Percentiles rank a stretch among this genome's conserved stretches.
These are phyloP conservation scores for Desoria tigrina DNA, from an alignment of 2,888 invertebrate genomes.

Conservation along the genomic window DNA sequence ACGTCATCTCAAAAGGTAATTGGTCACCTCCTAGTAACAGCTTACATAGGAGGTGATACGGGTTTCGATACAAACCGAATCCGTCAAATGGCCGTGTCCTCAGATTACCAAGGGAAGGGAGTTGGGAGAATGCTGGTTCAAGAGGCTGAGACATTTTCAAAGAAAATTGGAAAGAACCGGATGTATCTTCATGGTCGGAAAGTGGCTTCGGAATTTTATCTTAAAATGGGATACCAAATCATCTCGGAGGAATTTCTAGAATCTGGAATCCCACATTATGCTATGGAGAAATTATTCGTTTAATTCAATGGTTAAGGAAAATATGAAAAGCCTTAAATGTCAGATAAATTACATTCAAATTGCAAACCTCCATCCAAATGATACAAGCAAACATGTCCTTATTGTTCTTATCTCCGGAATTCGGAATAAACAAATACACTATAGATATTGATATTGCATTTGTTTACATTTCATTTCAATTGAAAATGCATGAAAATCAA, in stretches of 20 bases:
- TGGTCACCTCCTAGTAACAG: no score
- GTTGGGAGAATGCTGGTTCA: slow-evolving; percentile 25
- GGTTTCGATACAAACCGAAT: not conserved
- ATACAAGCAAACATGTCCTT: no score
- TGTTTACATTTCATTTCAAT: no score
- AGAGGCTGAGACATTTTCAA: slow-evolving; percentile 23
- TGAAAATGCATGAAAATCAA: no score
- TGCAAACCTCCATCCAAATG: not conserved
- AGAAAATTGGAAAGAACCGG: slow-evolving; percentile 21
- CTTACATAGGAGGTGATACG: no score
- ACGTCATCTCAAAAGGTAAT: not conserved
- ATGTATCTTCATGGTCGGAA: slow-evolving; percentile 30
- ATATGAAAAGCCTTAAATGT: not conserved
- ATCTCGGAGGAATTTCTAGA: slow-evolving; percentile 29
- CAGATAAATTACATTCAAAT: not conserved
- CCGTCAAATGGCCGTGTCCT: slow-evolving; percentile 39
- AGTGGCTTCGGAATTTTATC: slow-evolving; percentile 30
- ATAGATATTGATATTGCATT: no score
- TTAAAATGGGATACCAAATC: slow-evolving; percentile 20
- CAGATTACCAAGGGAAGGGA: slow-evolving; percentile 31
- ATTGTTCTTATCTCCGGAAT: no score
- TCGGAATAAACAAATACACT: no score
- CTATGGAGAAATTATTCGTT: slow-evolving; percentile 30
- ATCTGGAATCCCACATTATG: slow-evolving; percentile 32
- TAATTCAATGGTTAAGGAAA: not conserved